A percentile compares a stretch with the other conserved stretches of the same genome.
Evolutionary conservation across 2,797 vertebrate species (phyloP).

Genomic region (Galaxias olidus): DNA sequence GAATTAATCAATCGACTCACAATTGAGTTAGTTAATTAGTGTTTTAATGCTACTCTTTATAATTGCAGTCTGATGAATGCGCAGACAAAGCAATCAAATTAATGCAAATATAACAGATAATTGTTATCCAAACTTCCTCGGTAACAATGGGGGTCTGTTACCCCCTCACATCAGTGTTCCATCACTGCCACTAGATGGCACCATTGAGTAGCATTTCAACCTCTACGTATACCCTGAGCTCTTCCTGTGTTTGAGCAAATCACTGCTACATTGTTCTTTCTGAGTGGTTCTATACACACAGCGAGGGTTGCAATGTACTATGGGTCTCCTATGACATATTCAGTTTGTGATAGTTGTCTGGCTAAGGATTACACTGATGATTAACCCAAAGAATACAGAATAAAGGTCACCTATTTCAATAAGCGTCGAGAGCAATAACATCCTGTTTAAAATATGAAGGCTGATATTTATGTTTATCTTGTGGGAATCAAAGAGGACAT

Average conservation of each 20-base stretch:
- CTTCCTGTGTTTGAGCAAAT: conserved; percentile 59
- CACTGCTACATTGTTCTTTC: conserved; percentile 56
- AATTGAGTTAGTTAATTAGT: conserved; percentile 82
- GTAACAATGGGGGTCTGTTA: conserved; percentile 39
- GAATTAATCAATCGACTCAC: conserved; percentile 79
- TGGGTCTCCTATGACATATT: conserved; percentile 47
- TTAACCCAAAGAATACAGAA: conserved; percentile 37
- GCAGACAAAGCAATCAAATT: conserved; percentile 79
- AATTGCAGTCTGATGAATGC: conserved; percentile 79
- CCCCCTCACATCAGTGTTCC: background rate
- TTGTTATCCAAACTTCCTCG: conserved; percentile 74
- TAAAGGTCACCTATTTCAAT: conserved; percentile 58
- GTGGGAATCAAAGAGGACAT: conserved; percentile 57
- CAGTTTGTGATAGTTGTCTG: conserved; percentile 50
- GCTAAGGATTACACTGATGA: conserved; percentile 40
- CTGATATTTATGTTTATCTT: conserved; percentile 59
- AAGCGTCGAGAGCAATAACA: conserved; percentile 38
- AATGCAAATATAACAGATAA: conserved; percentile 80
- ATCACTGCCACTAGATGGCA: conserved; percentile 75
- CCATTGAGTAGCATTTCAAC: conserved; percentile 74
- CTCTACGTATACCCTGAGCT: conserved; percentile 34
- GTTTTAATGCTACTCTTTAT: conserved; percentile 83
- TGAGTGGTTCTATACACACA: conserved; percentile 53
- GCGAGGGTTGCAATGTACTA: conserved; percentile 57
- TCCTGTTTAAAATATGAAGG: conserved; percentile 53